phyloP scores from a whole-genome alignment of 2,888 invertebrate species.

The Steinernema scapterisci region DNA sequence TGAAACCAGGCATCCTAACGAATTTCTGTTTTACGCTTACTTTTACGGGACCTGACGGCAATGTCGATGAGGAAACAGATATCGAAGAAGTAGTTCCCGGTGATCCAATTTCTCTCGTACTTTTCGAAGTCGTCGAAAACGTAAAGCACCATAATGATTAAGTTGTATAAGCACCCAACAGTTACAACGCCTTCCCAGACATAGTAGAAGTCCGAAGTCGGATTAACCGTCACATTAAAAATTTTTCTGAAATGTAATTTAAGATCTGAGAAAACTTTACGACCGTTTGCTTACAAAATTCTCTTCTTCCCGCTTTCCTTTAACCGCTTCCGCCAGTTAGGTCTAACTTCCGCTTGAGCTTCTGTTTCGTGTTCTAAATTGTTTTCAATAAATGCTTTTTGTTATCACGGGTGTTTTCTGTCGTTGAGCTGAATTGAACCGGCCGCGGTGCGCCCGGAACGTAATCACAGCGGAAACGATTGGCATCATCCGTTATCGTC shows the following conservation, averaged over 20 bases:
- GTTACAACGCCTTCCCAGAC: slow-evolving; percentile 60
- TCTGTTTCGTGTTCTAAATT: slow-evolving; percentile 11
- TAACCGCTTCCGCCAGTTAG: slow-evolving; percentile 16
- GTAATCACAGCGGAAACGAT: slow-evolving; percentile 14
- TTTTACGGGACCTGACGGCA: slow-evolving; percentile 51
- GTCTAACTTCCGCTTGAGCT: slow-evolving; percentile 21
- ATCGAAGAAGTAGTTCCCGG: slow-evolving; percentile 53
- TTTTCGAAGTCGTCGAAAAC: slow-evolving; percentile 58
- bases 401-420: not conserved
- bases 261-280: not conserved
- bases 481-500: not conserved
- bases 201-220: slow-evolving; percentile 46
- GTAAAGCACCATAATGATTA: slow-evolving; percentile 60
- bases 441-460: not conserved
- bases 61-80: slow-evolving; percentile 51
- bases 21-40: slow-evolving; percentile 41
- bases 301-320: not conserved
- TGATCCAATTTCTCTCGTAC: slow-evolving; percentile 46
- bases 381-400: not conserved
- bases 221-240: not conserved
- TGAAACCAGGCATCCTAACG: slow-evolving; percentile 31
- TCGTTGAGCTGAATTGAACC: not conserved
- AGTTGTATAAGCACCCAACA: slow-evolving; percentile 59
- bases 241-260: not conserved
- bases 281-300: not conserved